Evolutionary conservation across 2,797 vertebrate species (phyloP).

Genomic region (Eospalax fontanierii): DNA sequence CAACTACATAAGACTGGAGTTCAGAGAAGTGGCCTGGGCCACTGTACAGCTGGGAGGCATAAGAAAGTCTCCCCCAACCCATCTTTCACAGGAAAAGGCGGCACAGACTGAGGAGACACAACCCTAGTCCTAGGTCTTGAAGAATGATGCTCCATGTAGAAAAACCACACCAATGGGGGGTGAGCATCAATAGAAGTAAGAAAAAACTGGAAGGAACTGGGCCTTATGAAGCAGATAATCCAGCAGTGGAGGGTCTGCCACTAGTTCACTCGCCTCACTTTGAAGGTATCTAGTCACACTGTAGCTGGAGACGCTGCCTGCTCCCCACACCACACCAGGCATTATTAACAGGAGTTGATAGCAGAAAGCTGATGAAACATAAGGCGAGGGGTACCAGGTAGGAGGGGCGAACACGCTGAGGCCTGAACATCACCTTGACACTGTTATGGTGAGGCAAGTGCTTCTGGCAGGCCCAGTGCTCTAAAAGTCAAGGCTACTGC

Average conservation of each 20-base stretch:
- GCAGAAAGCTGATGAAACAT: neutral
- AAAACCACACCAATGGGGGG: neutral
- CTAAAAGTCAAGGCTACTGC: conserved; percentile 57
- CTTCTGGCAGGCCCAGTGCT: neutral
- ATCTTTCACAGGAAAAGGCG: neutral
- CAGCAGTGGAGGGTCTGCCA: neutral
- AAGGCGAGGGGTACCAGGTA: neutral
- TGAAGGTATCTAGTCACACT: neutral
- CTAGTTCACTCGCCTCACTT: neutral
- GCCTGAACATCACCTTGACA: neutral
- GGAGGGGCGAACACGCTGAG: neutral
- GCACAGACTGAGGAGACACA: neutral
- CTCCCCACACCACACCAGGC: neutral
- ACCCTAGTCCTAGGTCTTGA: neutral
- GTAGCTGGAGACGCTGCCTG: neutral
- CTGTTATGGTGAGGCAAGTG: neutral
- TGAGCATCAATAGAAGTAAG: rapidly evolving
- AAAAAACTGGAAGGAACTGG: neutral
- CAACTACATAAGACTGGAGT: neutral
- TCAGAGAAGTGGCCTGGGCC: neutral
- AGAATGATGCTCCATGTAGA: neutral
- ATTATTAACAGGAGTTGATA: neutral
- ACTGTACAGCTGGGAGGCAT: neutral
- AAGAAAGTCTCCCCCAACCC: neutral
- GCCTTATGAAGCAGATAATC: neutral